phyloP scores from a whole-genome alignment of 2,797 vertebrate genomes.

The Microtus agrestis region DNA sequence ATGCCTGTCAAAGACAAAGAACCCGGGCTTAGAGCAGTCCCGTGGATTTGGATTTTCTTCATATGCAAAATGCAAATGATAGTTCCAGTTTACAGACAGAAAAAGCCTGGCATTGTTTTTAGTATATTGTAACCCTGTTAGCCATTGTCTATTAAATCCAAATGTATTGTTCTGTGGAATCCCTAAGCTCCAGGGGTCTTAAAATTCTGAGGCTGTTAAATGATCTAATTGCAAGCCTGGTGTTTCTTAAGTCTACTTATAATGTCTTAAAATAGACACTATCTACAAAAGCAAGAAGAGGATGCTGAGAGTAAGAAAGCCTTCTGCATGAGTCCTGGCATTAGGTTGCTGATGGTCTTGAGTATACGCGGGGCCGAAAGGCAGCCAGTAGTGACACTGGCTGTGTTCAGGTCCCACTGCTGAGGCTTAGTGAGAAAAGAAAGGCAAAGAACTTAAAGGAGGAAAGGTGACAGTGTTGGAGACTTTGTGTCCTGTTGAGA shows the following conservation, averaged over 20 bases:
- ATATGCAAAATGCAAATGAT: constrained; percentile 2
- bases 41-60: not conserved
- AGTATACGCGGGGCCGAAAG: not conserved
- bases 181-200: not conserved
- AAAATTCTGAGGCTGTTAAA: constrained; percentile 5
- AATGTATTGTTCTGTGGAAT: not conserved
- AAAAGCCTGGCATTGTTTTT: not conserved
- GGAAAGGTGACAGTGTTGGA: not conserved
- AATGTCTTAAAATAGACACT: constrained; percentile 18
- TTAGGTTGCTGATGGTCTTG: not conserved
- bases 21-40: not conserved
- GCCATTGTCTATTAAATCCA: not conserved
- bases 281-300: not conserved
- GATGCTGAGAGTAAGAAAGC: not conserved
- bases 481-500: not conserved
- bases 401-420: not conserved
- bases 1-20: not conserved
- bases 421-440: not conserved
- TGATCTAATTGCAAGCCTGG: not conserved
- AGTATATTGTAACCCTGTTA: not conserved
- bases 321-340: not conserved
- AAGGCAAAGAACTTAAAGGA: not conserved
- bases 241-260: not conserved
- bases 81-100: not conserved
- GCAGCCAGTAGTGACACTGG: not conserved